Conservation (phyloP, 2,888 invertebrate genomes). For the Mechanitis messenoides region DNA sequence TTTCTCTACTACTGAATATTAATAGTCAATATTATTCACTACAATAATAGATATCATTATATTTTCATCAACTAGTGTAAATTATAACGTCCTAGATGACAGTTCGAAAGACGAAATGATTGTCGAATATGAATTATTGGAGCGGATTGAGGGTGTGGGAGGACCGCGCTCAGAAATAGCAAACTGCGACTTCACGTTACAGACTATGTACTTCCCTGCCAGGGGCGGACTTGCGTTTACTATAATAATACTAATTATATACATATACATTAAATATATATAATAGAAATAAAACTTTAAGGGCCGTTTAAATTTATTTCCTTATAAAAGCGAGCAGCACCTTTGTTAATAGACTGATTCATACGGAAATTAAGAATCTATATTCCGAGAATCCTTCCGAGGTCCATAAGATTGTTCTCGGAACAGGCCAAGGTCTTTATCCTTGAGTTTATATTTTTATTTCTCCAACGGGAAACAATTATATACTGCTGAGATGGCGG, state of each 20-base stretch:
- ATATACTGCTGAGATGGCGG: conserved; percentile 11
- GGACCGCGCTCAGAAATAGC: conserved; percentile 69
- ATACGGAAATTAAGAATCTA: conserved; percentile 23
- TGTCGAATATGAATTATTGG: conserved; percentile 46
- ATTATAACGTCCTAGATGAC: background rate
- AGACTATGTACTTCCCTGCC: conserved; percentile 53
- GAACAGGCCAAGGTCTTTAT: conserved; percentile 27
- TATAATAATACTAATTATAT: background rate
- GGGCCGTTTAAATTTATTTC: no score
- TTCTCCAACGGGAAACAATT: conserved; percentile 23
- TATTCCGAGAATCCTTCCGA: conserved; percentile 28
- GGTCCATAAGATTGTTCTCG: conserved; percentile 24
- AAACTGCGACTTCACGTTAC: conserved; percentile 69
- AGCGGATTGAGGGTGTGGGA: conserved; percentile 50
- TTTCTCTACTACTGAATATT: no score
- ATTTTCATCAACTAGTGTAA: no score
- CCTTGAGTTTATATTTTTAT: conserved; percentile 19
- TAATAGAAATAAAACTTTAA: no score
- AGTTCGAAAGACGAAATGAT: conserved; percentile 34
- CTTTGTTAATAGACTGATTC: conserved; percentile 16
- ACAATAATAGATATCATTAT: no score
- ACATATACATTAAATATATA: no score
- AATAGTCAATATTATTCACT: no score
- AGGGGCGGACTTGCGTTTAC: conserved; percentile 44
- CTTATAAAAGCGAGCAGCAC: no score